Conservation (phyloP, 92 coral and sea anemone species). For the Montipora capitata region DNA sequence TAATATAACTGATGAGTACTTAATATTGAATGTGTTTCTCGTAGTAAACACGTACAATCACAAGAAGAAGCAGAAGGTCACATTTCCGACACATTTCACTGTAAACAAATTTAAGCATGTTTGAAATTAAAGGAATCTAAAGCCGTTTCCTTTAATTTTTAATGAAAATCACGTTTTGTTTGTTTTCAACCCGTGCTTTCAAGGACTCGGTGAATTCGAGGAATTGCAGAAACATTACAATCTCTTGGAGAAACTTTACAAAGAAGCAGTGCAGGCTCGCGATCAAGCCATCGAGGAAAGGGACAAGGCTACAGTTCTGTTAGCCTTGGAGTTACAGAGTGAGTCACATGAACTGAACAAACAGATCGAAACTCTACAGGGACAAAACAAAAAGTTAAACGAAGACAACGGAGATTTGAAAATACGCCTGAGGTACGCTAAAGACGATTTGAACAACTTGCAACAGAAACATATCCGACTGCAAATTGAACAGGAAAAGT, state of each 20-base stretch:
- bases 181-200: not conserved
- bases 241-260: constrained; percentile 80
- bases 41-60: too few relatives aligned
- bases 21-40: too few relatives aligned
- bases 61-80: too few relatives aligned
- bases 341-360: constrained; percentile 81
- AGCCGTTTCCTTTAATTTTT: not conserved
- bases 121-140: not conserved
- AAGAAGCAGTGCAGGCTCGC: constrained; percentile 81
- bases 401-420: constrained; percentile 84
- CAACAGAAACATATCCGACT: constrained; percentile 87
- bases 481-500: constrained; percentile 90
- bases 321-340: constrained; percentile 88
- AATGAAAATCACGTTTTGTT: not conserved
- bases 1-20: too few relatives aligned
- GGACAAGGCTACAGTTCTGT: constrained; percentile 85
- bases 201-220: constrained; percentile 85
- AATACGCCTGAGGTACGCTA: constrained; percentile 79
- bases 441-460: constrained; percentile 82
- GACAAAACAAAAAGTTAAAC: constrained; percentile 57
- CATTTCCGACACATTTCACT: too few relatives aligned
- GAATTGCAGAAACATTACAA: constrained; percentile 79
- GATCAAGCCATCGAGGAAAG: constrained; percentile 93
- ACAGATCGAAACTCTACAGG: constrained; percentile 67
- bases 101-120: too few relatives aligned